Percentiles rank a stretch among this genome's conserved stretches.
Conservation (phyloP, 92 coral and sea anemone species). For the Porites cylindrica region DNA sequence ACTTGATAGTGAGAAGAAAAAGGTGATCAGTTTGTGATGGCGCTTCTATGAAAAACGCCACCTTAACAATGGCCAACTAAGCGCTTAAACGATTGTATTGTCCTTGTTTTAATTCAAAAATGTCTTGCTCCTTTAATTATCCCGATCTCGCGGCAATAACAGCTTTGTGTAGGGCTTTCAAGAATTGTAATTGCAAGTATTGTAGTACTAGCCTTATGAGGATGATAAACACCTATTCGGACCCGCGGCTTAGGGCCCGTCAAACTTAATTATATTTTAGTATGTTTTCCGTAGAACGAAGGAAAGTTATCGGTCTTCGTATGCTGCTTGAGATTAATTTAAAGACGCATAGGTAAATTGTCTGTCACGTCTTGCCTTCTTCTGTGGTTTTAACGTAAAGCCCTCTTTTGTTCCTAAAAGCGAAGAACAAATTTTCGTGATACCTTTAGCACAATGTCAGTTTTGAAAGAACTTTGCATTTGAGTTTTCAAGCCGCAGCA, state of each 20-base stretch:
- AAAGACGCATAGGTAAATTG: constrained; percentile 17
- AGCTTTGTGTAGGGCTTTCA: constrained; percentile 64
- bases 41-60: constrained; percentile 73
- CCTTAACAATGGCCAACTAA: constrained; percentile 82
- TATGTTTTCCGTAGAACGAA: not conserved
- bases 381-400: constrained; percentile 50
- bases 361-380: constrained; percentile 44
- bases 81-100: constrained; percentile 89
- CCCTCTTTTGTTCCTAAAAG: constrained; percentile 38
- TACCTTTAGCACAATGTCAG: not conserved
- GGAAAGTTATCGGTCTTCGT: not conserved
- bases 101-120: constrained; percentile 86
- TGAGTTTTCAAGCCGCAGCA: not conserved
- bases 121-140: constrained; percentile 87
- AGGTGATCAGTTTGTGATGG: constrained; percentile 66
- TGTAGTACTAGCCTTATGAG: constrained; percentile 60
- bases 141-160: constrained; percentile 63
- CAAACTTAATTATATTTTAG: constrained; percentile 14
- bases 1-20: constrained; percentile 41
- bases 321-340: constrained; percentile 26
- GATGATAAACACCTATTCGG: constrained; percentile 41
- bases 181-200: constrained; percentile 81
- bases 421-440: constrained; percentile 38
- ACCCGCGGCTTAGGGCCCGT: constrained; percentile 2
- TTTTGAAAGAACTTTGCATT: constrained; percentile 2